Percentiles rank a stretch among this genome's conserved stretches.
Conservation (phyloP, 2,797 vertebrate genomes). For the Lutra lutra region DNA sequence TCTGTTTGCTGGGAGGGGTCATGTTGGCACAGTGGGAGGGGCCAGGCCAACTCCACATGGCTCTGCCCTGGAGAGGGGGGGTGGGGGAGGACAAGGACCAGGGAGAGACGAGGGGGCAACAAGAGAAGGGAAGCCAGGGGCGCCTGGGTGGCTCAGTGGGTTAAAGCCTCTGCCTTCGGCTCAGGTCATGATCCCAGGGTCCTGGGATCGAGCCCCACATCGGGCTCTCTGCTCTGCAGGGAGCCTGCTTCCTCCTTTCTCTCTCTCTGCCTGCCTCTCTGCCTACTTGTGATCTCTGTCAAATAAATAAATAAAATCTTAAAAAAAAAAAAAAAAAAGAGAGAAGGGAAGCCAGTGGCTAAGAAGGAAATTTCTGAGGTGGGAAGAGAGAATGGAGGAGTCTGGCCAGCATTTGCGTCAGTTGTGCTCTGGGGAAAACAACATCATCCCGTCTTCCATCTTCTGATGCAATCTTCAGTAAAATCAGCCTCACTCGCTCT, state of each 20-base stretch:
- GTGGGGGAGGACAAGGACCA: neutral
- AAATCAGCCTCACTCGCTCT: neutral
- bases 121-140: neutral
- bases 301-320: too few species aligned
- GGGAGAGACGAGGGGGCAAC: too few species aligned
- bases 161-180: too few species aligned
- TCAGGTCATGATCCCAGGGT: too few species aligned
- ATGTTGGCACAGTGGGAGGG: too few species aligned
- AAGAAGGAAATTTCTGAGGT: neutral
- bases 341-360: neutral
- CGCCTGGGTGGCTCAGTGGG: too few species aligned
- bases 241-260: too few species aligned
- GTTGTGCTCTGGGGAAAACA: neutral
- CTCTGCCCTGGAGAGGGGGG: neutral
- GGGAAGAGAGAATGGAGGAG: neutral
- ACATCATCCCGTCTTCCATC: neutral
- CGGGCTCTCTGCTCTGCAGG: too few species aligned
- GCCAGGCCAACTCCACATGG: neutral
- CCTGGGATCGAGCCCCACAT: too few species aligned
- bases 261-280: too few species aligned
- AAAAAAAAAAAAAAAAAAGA: too few species aligned
- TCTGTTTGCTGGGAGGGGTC: neutral
- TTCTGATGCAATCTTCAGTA: neutral
- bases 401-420: neutral
- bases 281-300: too few species aligned